These are phyloP conservation scores for Laspeyria flexula DNA, from an alignment of 2,888 invertebrate species.

Conservation along the genomic window DNA sequence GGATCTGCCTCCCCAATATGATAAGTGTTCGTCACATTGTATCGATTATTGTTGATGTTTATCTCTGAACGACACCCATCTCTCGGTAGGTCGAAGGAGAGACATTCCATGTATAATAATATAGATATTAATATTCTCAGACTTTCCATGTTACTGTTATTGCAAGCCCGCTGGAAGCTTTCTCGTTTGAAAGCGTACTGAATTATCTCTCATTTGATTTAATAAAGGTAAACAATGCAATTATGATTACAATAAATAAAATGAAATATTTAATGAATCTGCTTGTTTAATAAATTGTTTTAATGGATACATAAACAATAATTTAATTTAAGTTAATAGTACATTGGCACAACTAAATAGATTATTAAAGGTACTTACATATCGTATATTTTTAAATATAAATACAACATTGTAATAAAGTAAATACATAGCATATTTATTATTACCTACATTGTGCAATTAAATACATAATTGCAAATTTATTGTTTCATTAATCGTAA, in stretches of 20 bases:
- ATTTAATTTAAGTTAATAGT: conserved; percentile 5
- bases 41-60: conserved; percentile 63
- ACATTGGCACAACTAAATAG: conserved; percentile 19
- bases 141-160: conserved; percentile 19
- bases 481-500: not conserved
- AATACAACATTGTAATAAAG: conserved; percentile 19
- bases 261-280: too few species aligned
- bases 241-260: conserved; percentile 3
- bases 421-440: too few species aligned
- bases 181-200: not conserved
- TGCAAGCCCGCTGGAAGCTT: not conserved
- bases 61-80: conserved; percentile 58
- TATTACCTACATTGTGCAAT: conserved; percentile 6
- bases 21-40: conserved; percentile 59
- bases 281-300: not conserved
- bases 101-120: conserved; percentile 43
- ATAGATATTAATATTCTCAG: conserved; percentile 41
- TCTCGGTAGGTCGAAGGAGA: conserved; percentile 66
- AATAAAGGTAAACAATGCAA: not conserved
- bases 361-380: conserved; percentile 10
- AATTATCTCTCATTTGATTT: not conserved
- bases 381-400: conserved; percentile 27
- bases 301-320: conserved; percentile 9
- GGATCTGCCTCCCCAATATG: conserved; percentile 61
- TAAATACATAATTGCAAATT: too few species aligned